Evolutionary conservation across 2,888 invertebrate species (phyloP), one percentile per base, ranked within the genome.

Genomic region (Brachyptera putata): DNA sequence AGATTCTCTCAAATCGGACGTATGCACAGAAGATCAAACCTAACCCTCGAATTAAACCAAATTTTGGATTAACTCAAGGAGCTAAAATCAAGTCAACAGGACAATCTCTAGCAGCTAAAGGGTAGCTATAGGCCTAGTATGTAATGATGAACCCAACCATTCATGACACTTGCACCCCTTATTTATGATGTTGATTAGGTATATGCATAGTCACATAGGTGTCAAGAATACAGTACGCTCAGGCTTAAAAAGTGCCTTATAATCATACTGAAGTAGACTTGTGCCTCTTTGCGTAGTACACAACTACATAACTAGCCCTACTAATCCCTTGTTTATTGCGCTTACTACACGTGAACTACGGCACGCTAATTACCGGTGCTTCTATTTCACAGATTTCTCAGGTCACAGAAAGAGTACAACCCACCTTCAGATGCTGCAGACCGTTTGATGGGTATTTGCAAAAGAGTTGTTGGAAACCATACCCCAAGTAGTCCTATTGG

Each of bases 401-500:
- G 93, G 2, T 79, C 88, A 1, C 81, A 82, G 62, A 87, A 86
- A 69, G 76, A 86, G 2, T 96, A 95, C 74, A 71, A 74, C 0
- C 92, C 95, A 13, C 84, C 88, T 0, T 64, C 70, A 9, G 81
- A 92, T 73, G 83, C 85, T 2, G 76, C 78, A 5, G 76, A 80
- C 4, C 82, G 79, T 61, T 74, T 95, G 9, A 71, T 80, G 3
- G 73, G 76, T 43, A 81, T 93, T 58, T 86, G 86, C 66, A 66
- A 71, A 53, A 70, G 77, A 4, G 71, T 74, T 1, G 73, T 84
- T 63, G 83, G 84, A 11, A 71, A 74, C 1, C 58, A 60, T 1
- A 70, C 77, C 1, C 57, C 73, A 22, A 71, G 75, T 4, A 76
- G 76, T 3, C 71, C 80, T 0, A 75, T 78, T 11, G 59, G 59